These are phyloP conservation scores for Epizoanthus stellaris DNA, from an alignment of 92 coral and sea anemone species.

Conservation along the genomic window DNA sequence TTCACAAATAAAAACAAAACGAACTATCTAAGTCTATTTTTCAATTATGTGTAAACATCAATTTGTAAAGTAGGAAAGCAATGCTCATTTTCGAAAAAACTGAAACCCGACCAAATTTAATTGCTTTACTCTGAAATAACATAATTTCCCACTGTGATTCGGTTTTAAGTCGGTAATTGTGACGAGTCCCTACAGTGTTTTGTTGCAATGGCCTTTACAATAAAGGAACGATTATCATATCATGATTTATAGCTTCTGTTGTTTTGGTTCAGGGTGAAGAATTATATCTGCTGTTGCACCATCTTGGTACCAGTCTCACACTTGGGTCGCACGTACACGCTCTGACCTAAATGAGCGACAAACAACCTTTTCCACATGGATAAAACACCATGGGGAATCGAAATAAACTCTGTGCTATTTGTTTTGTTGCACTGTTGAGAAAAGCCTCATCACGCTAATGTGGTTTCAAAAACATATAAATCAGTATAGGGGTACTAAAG, in stretches of 20 bases:
- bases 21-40: not conserved
- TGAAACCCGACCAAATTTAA: not conserved
- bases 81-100: slow-evolving; percentile 9
- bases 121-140: not conserved
- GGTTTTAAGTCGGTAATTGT: not conserved
- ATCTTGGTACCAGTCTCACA: not conserved
- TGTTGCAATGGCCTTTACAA: not conserved
- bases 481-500: no score
- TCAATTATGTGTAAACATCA: not conserved
- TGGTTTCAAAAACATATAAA: no score
- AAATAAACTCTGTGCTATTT: no score
- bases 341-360: no score
- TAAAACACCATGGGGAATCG: no score
- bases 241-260: not conserved
- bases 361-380: no score
- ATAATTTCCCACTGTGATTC: not conserved
- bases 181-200: not conserved
- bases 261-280: not conserved
- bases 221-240: not conserved
- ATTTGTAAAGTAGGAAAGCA: not conserved
- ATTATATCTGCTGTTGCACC: not conserved
- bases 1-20: not conserved
- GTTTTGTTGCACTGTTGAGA: no score
- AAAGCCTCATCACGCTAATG: no score
- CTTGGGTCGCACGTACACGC: not conserved